phyloP scores from a whole-genome alignment of 2,113 vertebrate genomes.

The Rhagologus leucostigma region DNA sequence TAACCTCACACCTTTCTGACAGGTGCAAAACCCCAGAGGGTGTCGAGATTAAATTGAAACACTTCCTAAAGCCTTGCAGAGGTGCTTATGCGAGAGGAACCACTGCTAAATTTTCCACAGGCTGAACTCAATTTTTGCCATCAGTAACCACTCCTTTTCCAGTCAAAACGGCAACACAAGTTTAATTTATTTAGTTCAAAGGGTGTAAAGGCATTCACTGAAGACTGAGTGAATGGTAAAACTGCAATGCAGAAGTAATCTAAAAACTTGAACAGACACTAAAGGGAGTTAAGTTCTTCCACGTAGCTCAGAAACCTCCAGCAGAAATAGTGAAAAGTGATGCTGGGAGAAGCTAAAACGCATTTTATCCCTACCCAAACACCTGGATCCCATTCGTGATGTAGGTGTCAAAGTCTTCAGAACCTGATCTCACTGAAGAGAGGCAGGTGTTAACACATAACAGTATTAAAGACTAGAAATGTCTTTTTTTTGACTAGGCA shows the following conservation, averaged over 20 bases:
- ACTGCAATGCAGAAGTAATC: not conserved
- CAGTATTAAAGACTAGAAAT: not conserved
- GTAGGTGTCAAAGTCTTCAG: not conserved
- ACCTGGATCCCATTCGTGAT: not conserved
- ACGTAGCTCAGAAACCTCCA: not conserved
- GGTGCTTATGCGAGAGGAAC: not conserved
- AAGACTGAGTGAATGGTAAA: not conserved
- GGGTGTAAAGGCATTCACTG: not conserved
- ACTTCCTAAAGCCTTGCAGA: conserved; percentile 23
- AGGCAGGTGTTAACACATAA: not conserved
- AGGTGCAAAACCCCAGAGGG: conserved; percentile 17
- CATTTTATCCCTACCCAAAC: not conserved
- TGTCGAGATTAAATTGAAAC: conserved; percentile 37
- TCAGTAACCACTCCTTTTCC: not conserved
- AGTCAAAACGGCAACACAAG: not conserved
- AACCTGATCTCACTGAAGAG: not conserved
- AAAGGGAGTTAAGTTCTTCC: not conserved
- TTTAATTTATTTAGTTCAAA: not conserved
- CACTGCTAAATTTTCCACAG: conserved; percentile 3
- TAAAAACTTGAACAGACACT: not conserved
- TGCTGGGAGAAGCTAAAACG: not conserved
- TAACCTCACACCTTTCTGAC: conserved; percentile 31
- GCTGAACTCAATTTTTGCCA: not conserved
- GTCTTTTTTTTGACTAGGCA: not conserved
- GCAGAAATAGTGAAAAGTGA: not conserved